Conservation (phyloP, 2,888 invertebrate genomes). For the Drosophila robusta region DNA sequence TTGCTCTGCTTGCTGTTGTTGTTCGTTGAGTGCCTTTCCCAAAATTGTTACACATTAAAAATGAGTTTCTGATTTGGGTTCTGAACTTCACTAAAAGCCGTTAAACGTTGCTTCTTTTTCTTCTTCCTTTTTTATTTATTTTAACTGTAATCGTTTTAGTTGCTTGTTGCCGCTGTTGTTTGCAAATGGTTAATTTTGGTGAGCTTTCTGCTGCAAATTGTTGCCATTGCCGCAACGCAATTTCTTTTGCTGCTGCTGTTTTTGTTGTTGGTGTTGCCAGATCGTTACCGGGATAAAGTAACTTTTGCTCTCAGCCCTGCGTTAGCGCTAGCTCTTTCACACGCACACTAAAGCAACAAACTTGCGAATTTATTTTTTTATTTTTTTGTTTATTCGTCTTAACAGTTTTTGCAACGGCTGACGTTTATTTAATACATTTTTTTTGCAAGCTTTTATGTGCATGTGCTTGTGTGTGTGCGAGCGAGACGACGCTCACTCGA, state of each 20-base stretch:
- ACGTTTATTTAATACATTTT: constrained; percentile 40
- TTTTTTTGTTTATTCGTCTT: constrained; percentile 67
- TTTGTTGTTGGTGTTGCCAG: constrained; percentile 76
- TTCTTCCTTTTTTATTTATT: neutral
- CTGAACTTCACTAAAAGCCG: constrained; percentile 19
- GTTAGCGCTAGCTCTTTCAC: constrained; percentile 13
- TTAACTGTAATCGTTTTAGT: neutral
- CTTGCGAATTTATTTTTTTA: constrained; percentile 63
- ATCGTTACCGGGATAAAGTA: constrained; percentile 69
- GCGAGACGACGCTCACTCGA: constrained; percentile 44
- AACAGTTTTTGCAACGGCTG: constrained; percentile 56
- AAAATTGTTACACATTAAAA: constrained; percentile 54
- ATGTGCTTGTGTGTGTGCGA: constrained; percentile 21
- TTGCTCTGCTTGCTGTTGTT: constrained; percentile 8
- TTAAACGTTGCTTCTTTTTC: neutral
- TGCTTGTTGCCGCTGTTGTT: constrained; percentile 10
- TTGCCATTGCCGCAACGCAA: constrained; percentile 70
- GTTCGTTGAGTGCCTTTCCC: constrained; percentile 25
- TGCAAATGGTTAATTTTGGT: constrained; percentile 25
- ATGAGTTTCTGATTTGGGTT: constrained; percentile 23
- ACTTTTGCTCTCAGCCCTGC: constrained; percentile 52
- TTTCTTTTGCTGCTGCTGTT: constrained; percentile 63
- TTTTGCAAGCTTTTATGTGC: constrained; percentile 48
- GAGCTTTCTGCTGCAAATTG: constrained; percentile 59
- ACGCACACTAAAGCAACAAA: constrained; percentile 47